These are phyloP conservation scores for Bibio marci DNA, from an alignment of 2,888 invertebrate genomes.

Conservation along the genomic window DNA sequence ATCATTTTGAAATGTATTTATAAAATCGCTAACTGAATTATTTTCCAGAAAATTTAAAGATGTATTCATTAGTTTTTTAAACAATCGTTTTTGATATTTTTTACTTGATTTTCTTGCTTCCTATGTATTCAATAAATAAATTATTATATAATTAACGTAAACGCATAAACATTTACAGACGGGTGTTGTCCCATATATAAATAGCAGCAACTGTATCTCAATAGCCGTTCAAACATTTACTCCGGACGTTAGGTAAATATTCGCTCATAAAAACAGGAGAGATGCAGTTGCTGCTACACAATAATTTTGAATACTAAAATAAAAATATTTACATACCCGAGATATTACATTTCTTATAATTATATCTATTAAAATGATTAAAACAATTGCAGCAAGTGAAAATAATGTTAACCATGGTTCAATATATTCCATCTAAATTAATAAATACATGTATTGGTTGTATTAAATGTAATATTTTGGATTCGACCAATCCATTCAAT, in stretches of 20 bases:
- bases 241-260: no score
- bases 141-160: no score
- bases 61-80: constrained; percentile 2
- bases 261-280: no score
- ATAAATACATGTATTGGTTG: neutral
- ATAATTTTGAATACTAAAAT: no score
- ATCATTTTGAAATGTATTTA: constrained; percentile 2
- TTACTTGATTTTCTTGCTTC: neutral
- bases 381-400: constrained; percentile 1
- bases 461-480: neutral
- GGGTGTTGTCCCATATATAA: no score
- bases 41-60: constrained; percentile 3
- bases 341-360: neutral
- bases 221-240: no score
- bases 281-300: no score
- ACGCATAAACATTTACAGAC: no score
- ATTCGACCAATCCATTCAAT: neutral
- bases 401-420: constrained; percentile 5
- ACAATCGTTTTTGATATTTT: constrained; percentile 4
- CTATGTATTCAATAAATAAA: no score
- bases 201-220: no score
- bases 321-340: no score
- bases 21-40: constrained; percentile 2
- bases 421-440: constrained; percentile 1
- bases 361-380: constrained; percentile 2